Evolutionary conservation across 2,888 invertebrate species (phyloP).

Genomic region (Heteromurus nitidus): DNA sequence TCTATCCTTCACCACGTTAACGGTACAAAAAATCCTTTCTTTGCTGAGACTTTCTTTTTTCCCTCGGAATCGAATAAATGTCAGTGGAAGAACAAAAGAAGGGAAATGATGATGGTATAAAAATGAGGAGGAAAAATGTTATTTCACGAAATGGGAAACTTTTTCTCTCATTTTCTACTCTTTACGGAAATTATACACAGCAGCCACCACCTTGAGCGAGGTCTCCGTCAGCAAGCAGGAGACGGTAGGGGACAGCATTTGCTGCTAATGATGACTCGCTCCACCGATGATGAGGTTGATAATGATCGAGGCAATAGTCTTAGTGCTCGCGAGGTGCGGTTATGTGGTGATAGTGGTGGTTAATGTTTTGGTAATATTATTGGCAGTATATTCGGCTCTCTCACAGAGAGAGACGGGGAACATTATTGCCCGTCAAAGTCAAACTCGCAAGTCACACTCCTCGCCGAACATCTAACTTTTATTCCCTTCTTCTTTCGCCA

Average conservation of each 20-base stretch:
- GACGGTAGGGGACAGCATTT: too few species aligned
- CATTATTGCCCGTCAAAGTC: constrained; percentile 54
- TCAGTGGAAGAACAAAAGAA: constrained; percentile 11
- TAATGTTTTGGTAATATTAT: constrained; percentile 34
- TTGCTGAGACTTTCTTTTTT: neutral
- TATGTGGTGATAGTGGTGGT: constrained; percentile 14
- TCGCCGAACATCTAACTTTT: constrained; percentile 36
- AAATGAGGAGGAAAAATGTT: constrained; percentile 30
- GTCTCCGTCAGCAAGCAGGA: too few species aligned
- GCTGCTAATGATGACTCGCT: constrained; percentile 17
- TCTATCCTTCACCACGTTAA: neutral
- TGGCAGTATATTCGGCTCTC: neutral
- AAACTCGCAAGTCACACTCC: constrained; percentile 38
- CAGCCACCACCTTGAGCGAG: too few species aligned
- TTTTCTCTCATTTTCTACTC: constrained; percentile 50
- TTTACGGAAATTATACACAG: constrained; percentile 8
- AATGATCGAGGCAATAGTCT: neutral
- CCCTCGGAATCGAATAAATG: too few species aligned
- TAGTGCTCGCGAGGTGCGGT: neutral
- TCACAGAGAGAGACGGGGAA: constrained; percentile 24
- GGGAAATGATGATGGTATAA: constrained; percentile 24
- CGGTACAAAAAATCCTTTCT: neutral
- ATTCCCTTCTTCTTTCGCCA: constrained; percentile 19
- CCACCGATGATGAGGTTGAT: constrained; percentile 7
- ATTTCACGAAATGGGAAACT: constrained; percentile 47